Base-by-base conservation (phyloP, 2,888 invertebrate genomes). In the Ophonus ardosiacus region DNA sequence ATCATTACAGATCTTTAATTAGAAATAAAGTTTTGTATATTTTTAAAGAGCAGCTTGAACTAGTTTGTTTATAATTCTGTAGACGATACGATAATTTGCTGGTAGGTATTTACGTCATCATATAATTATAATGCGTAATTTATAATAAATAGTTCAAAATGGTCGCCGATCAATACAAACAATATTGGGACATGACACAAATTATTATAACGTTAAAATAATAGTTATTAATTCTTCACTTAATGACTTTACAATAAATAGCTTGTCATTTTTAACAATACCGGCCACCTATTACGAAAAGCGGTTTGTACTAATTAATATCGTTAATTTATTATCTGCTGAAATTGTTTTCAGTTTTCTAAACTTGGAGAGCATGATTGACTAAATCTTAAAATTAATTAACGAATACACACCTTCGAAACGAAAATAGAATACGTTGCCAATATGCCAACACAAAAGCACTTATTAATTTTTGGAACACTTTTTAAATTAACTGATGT, bases 241-340 rank as follows among this genome's bases (percentile, higher is more conserved):
- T 80, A 80, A 80, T 80, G 61, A 80, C 80, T 80, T 79, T 7
- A 80, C 80, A 61, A 80, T 80, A 80, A 61, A 80, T 80, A 40
- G 80, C 61, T 40, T 80, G 80, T 80, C 80, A 61, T 15, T 80
- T 80, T 61, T 18, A 80, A 80, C 80, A 80, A 80, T 80, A 80
- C 8, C 61, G 80, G 40, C 61, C 61, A 80, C 61, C 61, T 80
- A 80, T 80, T 80, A 59, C 18, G 61, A 24, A 79, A 79, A 59
- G 51, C 15, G 56, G 24, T 78, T 78, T 57, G 57, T 7, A 31
- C 31, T 74, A 74, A 74, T 74, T 74, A 43, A 74, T 43, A 57
- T 78, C n/a, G 31, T 31, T 78, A 78, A 78, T 78, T 78, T 57
- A 74, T 74, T 74, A 74, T 74, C 71, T 74, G 71, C 40, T 43